Conservation (phyloP, 1,140 invertebrate genomes). For the Euura lappo region DNA sequence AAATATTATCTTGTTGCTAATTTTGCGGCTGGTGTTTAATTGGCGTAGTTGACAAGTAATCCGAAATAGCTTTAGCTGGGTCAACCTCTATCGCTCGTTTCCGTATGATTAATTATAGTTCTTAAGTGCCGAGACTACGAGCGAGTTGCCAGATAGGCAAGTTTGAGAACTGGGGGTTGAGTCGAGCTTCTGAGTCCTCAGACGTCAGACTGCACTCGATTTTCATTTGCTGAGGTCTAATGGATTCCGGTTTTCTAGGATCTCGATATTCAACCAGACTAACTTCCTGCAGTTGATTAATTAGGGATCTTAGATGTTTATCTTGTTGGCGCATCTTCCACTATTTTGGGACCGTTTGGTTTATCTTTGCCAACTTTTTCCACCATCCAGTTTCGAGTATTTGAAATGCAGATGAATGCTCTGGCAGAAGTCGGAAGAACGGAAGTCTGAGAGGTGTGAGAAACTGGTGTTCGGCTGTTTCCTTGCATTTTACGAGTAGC, state of each 20-base stretch:
- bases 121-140: not conserved
- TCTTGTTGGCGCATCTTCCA: not conserved
- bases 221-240: not conserved
- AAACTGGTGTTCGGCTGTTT: not conserved
- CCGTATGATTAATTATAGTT: not conserved
- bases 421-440: not conserved
- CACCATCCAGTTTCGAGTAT: too few species aligned
- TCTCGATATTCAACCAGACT: not conserved
- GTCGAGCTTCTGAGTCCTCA: not conserved
- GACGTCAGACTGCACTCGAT: not conserved
- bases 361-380: too few species aligned
- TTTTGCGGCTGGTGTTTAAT: not conserved
- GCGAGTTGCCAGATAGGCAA: not conserved
- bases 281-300: not conserved
- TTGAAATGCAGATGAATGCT: too few species aligned
- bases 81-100: not conserved
- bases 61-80: not conserved
- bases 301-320: not conserved
- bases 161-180: not conserved
- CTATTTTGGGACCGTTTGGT: not conserved
- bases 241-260: not conserved
- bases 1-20: too few species aligned
- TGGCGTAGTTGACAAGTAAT: not conserved
- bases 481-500: slow-evolving; percentile 1
- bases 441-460: not conserved